Evolutionary conservation across 2,113 vertebrate species (phyloP).

Genomic region (Eudyptes chrysolophus): DNA sequence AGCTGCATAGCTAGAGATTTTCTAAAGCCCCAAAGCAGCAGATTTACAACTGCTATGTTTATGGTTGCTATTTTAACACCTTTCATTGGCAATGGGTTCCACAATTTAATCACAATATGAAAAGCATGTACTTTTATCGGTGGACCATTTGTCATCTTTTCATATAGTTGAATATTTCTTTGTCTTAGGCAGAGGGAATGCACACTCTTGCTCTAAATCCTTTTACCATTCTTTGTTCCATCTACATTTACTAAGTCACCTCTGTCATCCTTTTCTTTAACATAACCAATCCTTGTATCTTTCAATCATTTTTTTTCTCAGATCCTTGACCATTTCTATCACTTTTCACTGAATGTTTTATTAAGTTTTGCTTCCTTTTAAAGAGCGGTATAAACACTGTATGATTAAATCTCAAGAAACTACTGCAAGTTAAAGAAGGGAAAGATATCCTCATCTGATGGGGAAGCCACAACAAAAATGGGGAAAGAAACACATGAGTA

Average conservation of each 20-base stretch:
- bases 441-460: not conserved
- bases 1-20: not conserved
- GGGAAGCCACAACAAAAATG: not conserved
- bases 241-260: not conserved
- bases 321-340: not conserved
- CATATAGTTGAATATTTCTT: not conserved
- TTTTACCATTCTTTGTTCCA: not conserved
- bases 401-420: not conserved
- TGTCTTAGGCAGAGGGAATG: not conserved
- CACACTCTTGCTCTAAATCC: not conserved
- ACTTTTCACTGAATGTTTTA: not conserved
- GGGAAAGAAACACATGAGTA: not conserved
- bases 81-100: not conserved
- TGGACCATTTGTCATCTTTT: not conserved
- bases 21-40: not conserved
- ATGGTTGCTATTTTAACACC: not conserved
- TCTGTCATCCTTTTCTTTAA: not conserved
- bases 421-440: not conserved
- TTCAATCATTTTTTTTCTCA: not conserved
- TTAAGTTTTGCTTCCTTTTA: not conserved
- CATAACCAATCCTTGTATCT: not conserved
- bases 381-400: not conserved
- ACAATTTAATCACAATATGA: not conserved
- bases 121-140: not conserved
- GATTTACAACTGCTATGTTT: not conserved